Conservation (phyloP, 2,113 vertebrate species). For the Neolamprologus fasciatus region DNA sequence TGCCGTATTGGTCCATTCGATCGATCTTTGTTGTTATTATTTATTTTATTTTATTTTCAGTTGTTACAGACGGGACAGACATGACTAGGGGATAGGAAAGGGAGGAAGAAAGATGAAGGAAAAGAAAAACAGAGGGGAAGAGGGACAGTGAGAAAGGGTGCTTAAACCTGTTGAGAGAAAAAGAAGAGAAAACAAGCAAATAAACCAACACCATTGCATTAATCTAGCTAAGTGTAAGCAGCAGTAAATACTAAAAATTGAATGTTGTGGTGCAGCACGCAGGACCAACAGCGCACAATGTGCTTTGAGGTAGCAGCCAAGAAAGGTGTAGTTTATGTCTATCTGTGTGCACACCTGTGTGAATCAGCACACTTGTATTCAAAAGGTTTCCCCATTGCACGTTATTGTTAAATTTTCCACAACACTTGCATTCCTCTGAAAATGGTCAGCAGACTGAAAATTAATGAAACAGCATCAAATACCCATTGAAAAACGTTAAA, state of each 20-base stretch:
- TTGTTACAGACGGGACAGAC: not conserved
- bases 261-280: not conserved
- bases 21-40: fast-evolving
- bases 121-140: not conserved
- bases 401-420: not conserved
- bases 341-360: not conserved
- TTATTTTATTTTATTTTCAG: not conserved
- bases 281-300: fast-evolving
- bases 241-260: not conserved
- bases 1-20: no score
- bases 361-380: fast-evolving
- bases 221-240: not conserved
- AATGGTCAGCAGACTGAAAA: not conserved
- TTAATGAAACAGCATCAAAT: not conserved
- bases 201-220: fast-evolving
- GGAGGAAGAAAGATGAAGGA: not conserved
- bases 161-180: not conserved
- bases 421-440: not conserved
- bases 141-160: not conserved
- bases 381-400: not conserved
- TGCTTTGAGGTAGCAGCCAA: not conserved
- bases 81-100: not conserved
- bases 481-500: not conserved
- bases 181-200: not conserved
- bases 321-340: not conserved